Percentiles rank a stretch among this genome's conserved stretches.
phyloP scores from a whole-genome alignment of 1,140 invertebrate genomes.

The Pogonomyrmex californicus region DNA sequence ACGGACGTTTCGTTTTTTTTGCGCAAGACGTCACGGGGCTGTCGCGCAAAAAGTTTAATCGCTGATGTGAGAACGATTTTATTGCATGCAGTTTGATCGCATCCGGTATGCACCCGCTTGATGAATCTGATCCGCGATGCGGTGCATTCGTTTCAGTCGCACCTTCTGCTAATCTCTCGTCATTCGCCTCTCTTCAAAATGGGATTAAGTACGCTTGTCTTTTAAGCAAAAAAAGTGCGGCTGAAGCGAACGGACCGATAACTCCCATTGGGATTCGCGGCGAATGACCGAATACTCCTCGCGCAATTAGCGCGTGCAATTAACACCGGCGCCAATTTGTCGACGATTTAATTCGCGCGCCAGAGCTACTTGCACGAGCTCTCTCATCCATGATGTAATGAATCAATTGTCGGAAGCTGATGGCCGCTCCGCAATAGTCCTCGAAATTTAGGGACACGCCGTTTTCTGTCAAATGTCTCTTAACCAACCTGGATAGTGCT shows the following conservation, averaged over 20 bases:
- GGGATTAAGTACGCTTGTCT: neutral
- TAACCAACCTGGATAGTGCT: neutral
- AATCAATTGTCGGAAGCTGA: slow-evolving; percentile 22
- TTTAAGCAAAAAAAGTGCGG: neutral
- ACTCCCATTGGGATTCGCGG: neutral
- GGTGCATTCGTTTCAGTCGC: slow-evolving; percentile 1
- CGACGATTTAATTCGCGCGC: slow-evolving; percentile 26
- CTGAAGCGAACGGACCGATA: neutral
- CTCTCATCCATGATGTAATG: slow-evolving; percentile 14
- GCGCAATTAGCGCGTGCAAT: slow-evolving; percentile 56
- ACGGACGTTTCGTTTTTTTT: neutral
- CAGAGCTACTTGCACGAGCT: slow-evolving; percentile 34
- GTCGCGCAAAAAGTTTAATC: slow-evolving; percentile 28
- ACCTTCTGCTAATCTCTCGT: neutral
- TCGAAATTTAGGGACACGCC: neutral
- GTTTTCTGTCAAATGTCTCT: neutral
- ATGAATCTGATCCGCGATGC: neutral
- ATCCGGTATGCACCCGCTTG: slow-evolving; percentile 46
- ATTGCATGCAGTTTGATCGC: slow-evolving; percentile 48
- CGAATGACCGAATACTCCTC: slow-evolving; percentile 15
- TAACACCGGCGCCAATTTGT: slow-evolving; percentile 53
- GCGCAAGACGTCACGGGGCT: neutral
- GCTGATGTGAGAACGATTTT: slow-evolving; percentile 37
- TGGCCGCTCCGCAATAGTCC: slow-evolving; percentile 12
- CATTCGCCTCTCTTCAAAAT: neutral